Percentiles rank a stretch among this genome's conserved stretches.
phyloP scores from a whole-genome alignment of 1,140 invertebrate species.

The Drosophila aff. region DNA sequence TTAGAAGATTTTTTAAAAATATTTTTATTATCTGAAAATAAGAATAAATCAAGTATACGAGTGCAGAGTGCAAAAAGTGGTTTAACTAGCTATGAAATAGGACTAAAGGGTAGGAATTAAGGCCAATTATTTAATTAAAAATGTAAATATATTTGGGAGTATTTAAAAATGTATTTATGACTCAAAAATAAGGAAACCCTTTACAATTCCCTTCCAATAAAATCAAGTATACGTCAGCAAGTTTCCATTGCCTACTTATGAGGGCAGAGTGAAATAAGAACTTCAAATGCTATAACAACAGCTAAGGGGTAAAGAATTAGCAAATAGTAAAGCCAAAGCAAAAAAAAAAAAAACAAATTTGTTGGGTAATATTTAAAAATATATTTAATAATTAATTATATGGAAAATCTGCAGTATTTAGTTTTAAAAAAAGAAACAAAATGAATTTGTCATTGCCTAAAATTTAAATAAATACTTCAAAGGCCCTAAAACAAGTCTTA shows the following conservation, averaged over 20 bases:
- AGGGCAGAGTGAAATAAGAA: background rate
- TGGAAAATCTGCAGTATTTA: no score
- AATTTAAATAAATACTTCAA: background rate
- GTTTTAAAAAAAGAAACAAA: no score
- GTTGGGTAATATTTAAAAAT: background rate
- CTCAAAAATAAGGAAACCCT: background rate
- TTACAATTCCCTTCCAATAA: background rate
- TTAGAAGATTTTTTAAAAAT: background rate
- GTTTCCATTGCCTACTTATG: slow-evolving; percentile 28
- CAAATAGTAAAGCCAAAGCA: no score
- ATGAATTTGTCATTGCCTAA: no score
- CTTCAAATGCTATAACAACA: background rate
- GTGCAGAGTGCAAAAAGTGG: no score
- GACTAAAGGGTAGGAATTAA: background rate
- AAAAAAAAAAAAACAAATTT: background rate
- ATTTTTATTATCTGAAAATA: background rate
- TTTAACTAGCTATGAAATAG: no score
- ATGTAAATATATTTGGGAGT: background rate
- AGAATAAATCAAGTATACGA: no score
- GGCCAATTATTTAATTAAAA: background rate
- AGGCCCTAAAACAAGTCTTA: background rate
- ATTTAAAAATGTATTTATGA: background rate
- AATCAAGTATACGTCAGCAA: background rate
- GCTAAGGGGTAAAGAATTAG: fast-evolving
- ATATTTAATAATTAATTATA: background rate